These are phyloP conservation scores for Graptemys geographica DNA, from an alignment of 2,797 vertebrate genomes.

Conservation along the genomic window DNA sequence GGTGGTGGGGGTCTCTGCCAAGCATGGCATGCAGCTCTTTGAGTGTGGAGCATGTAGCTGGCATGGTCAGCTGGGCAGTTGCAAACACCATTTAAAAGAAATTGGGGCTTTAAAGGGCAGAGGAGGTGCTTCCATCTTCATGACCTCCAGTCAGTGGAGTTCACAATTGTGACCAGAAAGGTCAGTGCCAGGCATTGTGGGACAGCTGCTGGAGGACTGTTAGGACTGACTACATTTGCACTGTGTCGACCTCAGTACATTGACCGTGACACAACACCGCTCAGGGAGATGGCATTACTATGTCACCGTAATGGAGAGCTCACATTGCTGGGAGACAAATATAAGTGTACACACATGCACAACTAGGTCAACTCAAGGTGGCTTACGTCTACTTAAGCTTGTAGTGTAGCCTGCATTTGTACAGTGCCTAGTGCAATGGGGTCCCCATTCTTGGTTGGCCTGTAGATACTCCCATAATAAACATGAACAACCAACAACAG, in stretches of 20 bases:
- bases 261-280: too few relatives aligned
- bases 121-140: neutral
- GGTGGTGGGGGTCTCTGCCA: neutral
- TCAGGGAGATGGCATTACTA: neutral
- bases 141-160: neutral
- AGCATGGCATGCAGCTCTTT: neutral
- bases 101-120: neutral
- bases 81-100: neutral
- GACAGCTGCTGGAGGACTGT: neutral
- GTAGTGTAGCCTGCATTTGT: neutral
- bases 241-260: neutral
- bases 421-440: neutral
- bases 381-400: neutral
- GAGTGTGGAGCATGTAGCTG: neutral
- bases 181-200: neutral
- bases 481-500: neutral
- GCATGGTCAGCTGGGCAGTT: neutral
- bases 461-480: neutral
- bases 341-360: neutral
- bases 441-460: neutral
- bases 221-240: neutral
- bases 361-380: neutral
- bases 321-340: neutral
- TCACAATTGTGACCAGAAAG: neutral
- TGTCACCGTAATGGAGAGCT: neutral